Percentiles rank a stretch among this genome's conserved stretches.
These are phyloP conservation scores for Natator depressus DNA, from an alignment of 2,113 vertebrate genomes.

Conservation along the genomic window DNA sequence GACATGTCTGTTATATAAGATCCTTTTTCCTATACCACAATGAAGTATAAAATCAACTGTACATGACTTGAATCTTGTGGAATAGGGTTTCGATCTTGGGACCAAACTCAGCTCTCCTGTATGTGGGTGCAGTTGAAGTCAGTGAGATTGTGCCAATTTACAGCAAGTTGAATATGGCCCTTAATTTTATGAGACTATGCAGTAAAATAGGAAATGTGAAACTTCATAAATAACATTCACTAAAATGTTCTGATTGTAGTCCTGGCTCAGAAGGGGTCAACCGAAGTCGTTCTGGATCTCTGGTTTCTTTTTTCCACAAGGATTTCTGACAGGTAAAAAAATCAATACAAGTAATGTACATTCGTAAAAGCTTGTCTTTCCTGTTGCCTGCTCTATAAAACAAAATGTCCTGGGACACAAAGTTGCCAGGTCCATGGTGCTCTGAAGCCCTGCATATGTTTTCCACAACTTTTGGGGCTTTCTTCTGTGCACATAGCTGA, in stretches of 20 bases:
- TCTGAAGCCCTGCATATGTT: not conserved
- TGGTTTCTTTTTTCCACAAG: constrained; percentile 85
- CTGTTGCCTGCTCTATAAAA: no score
- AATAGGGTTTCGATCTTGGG: not conserved
- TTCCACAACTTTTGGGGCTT: not conserved
- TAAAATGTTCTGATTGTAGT: constrained; percentile 47
- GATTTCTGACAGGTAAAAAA: constrained; percentile 83
- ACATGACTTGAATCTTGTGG: not conserved
- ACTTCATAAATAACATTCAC: not conserved
- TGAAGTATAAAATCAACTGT: not conserved
- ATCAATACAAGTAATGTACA: rapidly evolving
- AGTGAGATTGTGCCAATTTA: not conserved
- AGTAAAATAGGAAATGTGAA: not conserved
- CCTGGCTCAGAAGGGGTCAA: constrained; percentile 80
- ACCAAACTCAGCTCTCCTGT: not conserved
- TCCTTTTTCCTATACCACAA: not conserved
- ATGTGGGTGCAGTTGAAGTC: not conserved
- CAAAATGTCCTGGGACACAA: not conserved
- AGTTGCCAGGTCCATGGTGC: rapidly evolving
- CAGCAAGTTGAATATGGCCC: not conserved
- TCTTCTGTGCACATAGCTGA: rapidly evolving
- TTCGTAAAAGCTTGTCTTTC: not conserved
- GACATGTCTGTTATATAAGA: not conserved
- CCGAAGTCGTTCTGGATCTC: constrained; percentile 87
- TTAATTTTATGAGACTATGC: not conserved